Evolutionary conservation across 2,797 vertebrate species (phyloP).

Genomic region (Zenarchopterus dispar): DNA sequence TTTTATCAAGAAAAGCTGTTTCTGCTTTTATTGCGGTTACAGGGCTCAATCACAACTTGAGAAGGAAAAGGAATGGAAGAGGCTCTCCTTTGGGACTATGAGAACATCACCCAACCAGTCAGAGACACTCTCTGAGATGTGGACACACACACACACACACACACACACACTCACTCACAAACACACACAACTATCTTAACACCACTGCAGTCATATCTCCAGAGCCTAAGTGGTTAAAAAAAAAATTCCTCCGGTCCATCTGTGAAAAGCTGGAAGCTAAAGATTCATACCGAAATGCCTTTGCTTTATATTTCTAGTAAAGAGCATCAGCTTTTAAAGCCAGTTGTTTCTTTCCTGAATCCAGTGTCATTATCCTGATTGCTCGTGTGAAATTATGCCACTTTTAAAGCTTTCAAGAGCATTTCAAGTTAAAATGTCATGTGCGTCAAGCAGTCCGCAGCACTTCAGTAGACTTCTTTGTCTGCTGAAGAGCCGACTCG

Average conservation of each 20-base stretch:
- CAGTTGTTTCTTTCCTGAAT: neutral
- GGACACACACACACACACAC: constrained; percentile 1
- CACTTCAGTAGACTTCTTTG: constrained; percentile 12
- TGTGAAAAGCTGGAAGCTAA: constrained; percentile 32
- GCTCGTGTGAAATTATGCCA: neutral
- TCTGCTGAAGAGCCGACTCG: neutral
- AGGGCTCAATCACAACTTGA: constrained; percentile 49
- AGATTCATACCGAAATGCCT: constrained; percentile 15
- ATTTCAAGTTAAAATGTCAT: constrained; percentile 14
- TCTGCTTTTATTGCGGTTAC: constrained; percentile 68
- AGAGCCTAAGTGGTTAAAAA: constrained; percentile 24
- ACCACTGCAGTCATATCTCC: constrained; percentile 38
- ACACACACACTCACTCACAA: too few relatives aligned
- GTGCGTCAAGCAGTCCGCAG: constrained; percentile 2
- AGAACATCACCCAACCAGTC: constrained; percentile 28
- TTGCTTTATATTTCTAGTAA: neutral
- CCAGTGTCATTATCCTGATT: neutral
- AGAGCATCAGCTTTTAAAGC: constrained; percentile 1
- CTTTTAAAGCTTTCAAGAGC: neutral
- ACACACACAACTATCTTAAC: too few relatives aligned
- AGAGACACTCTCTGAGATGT: constrained; percentile 4
- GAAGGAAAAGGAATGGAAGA: constrained; percentile 46
- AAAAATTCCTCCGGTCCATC: constrained; percentile 45
- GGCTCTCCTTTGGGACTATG: constrained; percentile 45
- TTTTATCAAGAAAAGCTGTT: constrained; percentile 49